A percentile compares a stretch with the other conserved stretches of the same genome.
phyloP scores from a whole-genome alignment of 1,140 invertebrate species.

The Diachasmimorpha longicaudata region DNA sequence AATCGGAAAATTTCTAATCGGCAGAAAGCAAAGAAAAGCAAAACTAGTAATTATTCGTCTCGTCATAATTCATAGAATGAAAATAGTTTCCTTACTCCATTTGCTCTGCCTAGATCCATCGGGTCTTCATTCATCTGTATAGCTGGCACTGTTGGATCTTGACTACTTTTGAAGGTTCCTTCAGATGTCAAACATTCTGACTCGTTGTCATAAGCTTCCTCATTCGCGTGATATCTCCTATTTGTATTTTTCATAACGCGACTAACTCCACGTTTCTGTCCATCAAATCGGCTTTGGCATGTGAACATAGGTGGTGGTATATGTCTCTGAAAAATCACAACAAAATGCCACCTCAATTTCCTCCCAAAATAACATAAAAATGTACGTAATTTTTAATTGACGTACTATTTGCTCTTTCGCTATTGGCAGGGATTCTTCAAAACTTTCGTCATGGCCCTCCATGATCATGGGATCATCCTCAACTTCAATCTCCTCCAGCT shows the following conservation, averaged over 20 bases:
- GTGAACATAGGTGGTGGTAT: slow-evolving; percentile 51
- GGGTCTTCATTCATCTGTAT: slow-evolving; percentile 51
- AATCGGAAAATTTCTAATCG: no score
- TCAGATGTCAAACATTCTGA: slow-evolving; percentile 38
- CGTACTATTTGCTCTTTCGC: slow-evolving; percentile 47
- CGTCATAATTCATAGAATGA: no score
- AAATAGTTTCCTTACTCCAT: slow-evolving; percentile 13
- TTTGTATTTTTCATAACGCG: slow-evolving; percentile 32
- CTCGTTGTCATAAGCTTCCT: slow-evolving; percentile 21
- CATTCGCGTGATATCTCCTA: slow-evolving; percentile 28
- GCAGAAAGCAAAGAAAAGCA: no score
- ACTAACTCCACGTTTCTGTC: slow-evolving; percentile 64
- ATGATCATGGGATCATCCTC: slow-evolving; percentile 59
- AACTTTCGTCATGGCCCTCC: slow-evolving; percentile 49
- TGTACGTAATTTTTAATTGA: neutral
- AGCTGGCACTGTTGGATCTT: slow-evolving; percentile 47
- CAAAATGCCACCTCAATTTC: no score
- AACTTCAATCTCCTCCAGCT: slow-evolving; percentile 56
- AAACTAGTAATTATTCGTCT: no score
- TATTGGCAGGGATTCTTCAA: slow-evolving; percentile 40
- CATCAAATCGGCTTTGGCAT: slow-evolving; percentile 57
- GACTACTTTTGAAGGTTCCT: slow-evolving; percentile 33
- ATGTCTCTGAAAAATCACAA: slow-evolving; percentile 38
- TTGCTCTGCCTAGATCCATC: slow-evolving; percentile 39
- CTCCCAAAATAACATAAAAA: neutral